Percentiles rank a stretch among this genome's conserved stretches.
Conservation (phyloP, 1,140 invertebrate species). For the Dendroctonus valens region DNA sequence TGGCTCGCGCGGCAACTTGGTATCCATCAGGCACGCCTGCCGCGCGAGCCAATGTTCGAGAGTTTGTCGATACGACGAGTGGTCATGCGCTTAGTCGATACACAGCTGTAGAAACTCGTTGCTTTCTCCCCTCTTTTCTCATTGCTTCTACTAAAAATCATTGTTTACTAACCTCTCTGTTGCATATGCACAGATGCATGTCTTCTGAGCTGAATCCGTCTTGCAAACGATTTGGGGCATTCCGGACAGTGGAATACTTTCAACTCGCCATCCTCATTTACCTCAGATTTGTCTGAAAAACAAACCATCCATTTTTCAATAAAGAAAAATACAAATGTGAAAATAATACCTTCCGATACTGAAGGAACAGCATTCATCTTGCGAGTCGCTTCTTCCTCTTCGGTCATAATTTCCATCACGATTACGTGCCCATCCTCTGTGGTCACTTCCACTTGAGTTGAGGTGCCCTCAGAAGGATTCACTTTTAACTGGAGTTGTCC, state of each 20-base stretch:
- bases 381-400: constrained; percentile 38
- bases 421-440: constrained; percentile 51
- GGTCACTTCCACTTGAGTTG: constrained; percentile 52
- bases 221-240: constrained; percentile 59
- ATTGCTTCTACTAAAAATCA: not conserved
- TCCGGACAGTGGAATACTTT: constrained; percentile 60
- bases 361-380: not conserved
- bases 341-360: not conserved
- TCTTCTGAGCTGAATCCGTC: constrained; percentile 58
- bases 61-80: too few relatives aligned
- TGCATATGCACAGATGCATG: constrained; percentile 63
- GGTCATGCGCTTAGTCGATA: too few relatives aligned
- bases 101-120: too few relatives aligned
- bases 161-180: constrained; percentile 48
- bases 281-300: constrained; percentile 19
- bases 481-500: constrained; percentile 49
- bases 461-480: constrained; percentile 45
- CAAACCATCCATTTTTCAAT: not conserved
- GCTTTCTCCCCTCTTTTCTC: too few relatives aligned
- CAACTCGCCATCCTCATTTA: constrained; percentile 52
- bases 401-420: constrained; percentile 51
- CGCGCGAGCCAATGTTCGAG: too few relatives aligned
- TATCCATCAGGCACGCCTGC: too few relatives aligned
- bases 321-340: not conserved
- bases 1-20: too few relatives aligned